A percentile compares a stretch with the other conserved stretches of the same genome.
phyloP scores from a whole-genome alignment of 2,888 invertebrate species.

The Drosophila paramelanica region DNA sequence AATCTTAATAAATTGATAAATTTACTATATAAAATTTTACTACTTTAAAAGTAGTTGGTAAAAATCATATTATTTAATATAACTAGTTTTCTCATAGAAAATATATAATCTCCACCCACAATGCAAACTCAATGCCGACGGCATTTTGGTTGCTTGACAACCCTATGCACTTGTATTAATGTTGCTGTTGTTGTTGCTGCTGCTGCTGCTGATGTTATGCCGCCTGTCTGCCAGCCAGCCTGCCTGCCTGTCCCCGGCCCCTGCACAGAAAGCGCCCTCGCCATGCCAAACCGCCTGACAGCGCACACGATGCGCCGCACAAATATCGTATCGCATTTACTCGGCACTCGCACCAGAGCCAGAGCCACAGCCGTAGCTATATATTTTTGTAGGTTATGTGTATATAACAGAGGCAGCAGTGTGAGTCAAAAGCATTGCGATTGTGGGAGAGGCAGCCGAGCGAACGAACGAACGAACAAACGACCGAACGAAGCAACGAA shows the following conservation, averaged over 20 bases:
- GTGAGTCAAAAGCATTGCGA: conserved; percentile 73
- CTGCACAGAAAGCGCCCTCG: conserved; percentile 33
- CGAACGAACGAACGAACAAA: conserved; percentile 38
- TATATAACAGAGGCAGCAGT: conserved; percentile 79
- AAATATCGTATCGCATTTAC: conserved; percentile 75
- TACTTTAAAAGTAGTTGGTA: too few relatives aligned
- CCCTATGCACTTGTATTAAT: conserved; percentile 63
- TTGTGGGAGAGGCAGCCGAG: conserved; percentile 74
- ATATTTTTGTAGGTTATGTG: conserved; percentile 84
- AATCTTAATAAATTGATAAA: too few relatives aligned
- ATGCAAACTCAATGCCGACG: conserved; percentile 58
- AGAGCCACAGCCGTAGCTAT: conserved; percentile 61
- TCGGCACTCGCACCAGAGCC: conserved; percentile 60
- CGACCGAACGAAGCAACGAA: conserved; percentile 42
- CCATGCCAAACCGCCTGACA: conserved; percentile 72
- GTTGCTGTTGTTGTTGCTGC: conserved; percentile 35
- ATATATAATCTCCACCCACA: conserved; percentile 22
- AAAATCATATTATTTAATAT: neutral
- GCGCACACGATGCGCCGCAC: conserved; percentile 76
- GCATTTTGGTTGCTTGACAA: conserved; percentile 46
- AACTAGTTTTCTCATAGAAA: neutral
- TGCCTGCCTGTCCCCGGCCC: conserved; percentile 50
- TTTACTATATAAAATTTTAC: too few relatives aligned
- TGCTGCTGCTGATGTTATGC: conserved; percentile 78
- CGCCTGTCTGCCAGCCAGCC: conserved; percentile 77